Percentiles rank a stretch among this genome's conserved stretches.
phyloP scores from a whole-genome alignment of 1,140 invertebrate species.

The Cydia fagiglandana region DNA sequence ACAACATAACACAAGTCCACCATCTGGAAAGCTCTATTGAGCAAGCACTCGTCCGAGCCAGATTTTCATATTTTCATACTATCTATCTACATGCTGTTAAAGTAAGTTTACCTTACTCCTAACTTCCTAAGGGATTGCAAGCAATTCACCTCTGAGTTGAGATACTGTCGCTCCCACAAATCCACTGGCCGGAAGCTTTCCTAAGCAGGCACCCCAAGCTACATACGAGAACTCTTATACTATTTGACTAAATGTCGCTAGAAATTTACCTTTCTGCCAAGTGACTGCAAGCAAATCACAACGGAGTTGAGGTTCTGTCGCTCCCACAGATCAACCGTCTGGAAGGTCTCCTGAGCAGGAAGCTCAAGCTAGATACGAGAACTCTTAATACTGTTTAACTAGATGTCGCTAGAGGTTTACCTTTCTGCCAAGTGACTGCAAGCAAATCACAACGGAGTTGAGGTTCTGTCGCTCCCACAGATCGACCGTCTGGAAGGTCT shows the following conservation, averaged over 20 bases:
- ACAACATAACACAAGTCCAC: constrained; percentile 87
- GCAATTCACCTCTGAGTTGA: constrained; percentile 97
- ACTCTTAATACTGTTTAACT: constrained; percentile 79
- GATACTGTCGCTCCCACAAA: constrained; percentile 96
- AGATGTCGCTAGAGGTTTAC: constrained; percentile 77
- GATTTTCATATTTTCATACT: constrained; percentile 83
- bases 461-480: constrained; percentile 97
- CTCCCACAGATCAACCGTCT: no score
- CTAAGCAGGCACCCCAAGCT: constrained; percentile 93
- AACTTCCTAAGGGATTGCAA: no score
- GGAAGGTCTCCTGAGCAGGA: no score
- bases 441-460: constrained; percentile 95
- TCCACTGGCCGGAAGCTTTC: constrained; percentile 98
- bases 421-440: constrained; percentile 96
- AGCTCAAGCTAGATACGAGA: constrained; percentile 81
- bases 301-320: constrained; percentile 74
- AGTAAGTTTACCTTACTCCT: constrained; percentile 90
- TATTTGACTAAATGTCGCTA: background rate
- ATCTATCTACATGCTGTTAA: background rate
- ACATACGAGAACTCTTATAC: constrained; percentile 53
- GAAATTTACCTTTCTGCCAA: constrained; percentile 92
- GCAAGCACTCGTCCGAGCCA: constrained; percentile 93
- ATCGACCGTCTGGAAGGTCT: constrained; percentile 98
- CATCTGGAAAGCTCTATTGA: constrained; percentile 96
- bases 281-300: constrained; percentile 94